Evolutionary conservation across 2,797 vertebrate species (phyloP), one percentile per base, ranked within the genome.

Genomic region (Hydrolagus colliei): DNA sequence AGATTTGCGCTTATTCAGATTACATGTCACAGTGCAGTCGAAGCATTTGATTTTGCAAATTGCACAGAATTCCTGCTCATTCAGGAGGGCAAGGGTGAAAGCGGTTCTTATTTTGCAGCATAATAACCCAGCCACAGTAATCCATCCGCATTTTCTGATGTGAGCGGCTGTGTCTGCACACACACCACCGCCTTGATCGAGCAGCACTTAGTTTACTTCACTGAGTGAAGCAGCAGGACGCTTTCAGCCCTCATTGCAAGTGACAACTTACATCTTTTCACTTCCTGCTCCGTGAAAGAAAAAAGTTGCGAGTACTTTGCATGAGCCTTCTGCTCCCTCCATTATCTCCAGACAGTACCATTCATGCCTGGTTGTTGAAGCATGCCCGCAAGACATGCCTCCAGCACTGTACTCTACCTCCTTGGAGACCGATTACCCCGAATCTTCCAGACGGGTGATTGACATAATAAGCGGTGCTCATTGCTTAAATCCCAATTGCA

Each of bases 391-490:
- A 71, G 65, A 35, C 0, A 20, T 68, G 79, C 79, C 65, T 84
- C 79, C 10, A 84, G 79, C 22, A 71, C 16, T 84, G 16, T 52
- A 35, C 65, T 18, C 67, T 10, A 41, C 79, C 18, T 67, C 79
- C 65, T 84, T 9, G 11, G 79, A 65, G 79, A 84, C 65, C 2
- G 32, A 84, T 84, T 68, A 84, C 16, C 32, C 65, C 32, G 71
- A 71, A 41, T 84, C 65, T 84, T 84, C 79, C 65, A 52, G 79
- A n/a, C 16, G 18, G 71, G 65, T 41, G 65, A 71, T 10, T 41
- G 79, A 67, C 79, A 84, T 84, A 84, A 71, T n/a, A 18, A 84
- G 65, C 32, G 20, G 65, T 35, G 18, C 32, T 68, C 32, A 84
- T 84, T 71, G 63, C 65, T 84, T 14, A 71, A 84, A 41, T 71